Evolutionary conservation across 1,140 invertebrate genomes (phyloP).

Genomic region (Gryllus bimaculatus): DNA sequence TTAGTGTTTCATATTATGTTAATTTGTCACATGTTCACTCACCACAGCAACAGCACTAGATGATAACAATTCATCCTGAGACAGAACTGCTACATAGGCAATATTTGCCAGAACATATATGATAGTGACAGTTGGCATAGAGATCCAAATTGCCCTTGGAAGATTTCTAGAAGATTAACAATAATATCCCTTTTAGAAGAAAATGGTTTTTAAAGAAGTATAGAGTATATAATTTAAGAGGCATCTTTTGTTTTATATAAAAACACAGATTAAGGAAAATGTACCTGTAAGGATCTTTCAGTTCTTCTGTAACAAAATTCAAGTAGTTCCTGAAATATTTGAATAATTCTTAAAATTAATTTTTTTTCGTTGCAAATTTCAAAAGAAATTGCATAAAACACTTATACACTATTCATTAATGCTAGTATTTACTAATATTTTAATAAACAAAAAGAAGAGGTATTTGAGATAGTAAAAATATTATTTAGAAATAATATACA

Average conservation of each 20-base stretch:
- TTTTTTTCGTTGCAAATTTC: no score
- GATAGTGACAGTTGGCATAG: constrained; percentile 77
- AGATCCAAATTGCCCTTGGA: constrained; percentile 88
- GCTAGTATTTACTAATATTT: neutral
- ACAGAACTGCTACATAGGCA: constrained; percentile 85
- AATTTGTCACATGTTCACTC: constrained; percentile 33
- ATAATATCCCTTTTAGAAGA: constrained; percentile 9
- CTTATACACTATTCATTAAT: neutral
- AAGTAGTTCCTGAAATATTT: constrained; percentile 65
- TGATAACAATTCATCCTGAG: constrained; percentile 66
- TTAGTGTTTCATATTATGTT: no score
- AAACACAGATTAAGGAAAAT: constrained; percentile 13
- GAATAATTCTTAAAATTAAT: no score
- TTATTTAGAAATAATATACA: neutral
- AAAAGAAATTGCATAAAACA: constrained; percentile 25
- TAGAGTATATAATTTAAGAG: neutral
- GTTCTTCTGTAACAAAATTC: constrained; percentile 95
- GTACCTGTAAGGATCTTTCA: constrained; percentile 83
- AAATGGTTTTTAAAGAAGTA: neutral
- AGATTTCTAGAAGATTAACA: constrained; percentile 60
- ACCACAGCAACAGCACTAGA: constrained; percentile 93
- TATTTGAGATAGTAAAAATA: no score
- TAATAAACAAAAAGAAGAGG: no score
- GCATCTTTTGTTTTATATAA: neutral
- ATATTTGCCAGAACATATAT: constrained; percentile 91